Conservation (phyloP, 2,888 invertebrate species). For the Standfussiana lucernea region DNA sequence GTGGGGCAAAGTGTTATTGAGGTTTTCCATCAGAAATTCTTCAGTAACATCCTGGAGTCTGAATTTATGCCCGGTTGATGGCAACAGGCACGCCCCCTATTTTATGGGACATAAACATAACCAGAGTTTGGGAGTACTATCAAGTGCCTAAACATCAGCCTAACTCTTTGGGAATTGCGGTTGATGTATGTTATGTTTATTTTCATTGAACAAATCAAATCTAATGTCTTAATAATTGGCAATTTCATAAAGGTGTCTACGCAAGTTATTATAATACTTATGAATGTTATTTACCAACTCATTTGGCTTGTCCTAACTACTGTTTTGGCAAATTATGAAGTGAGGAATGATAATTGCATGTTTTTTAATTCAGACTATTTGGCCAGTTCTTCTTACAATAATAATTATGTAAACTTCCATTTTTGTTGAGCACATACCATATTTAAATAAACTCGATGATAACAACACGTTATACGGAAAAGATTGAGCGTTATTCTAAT, state of each 20-base stretch:
- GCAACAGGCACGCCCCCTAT: neutral
- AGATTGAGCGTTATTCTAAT: no score
- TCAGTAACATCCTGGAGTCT: neutral
- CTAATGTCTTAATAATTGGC: neutral
- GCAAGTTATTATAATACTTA: neutral
- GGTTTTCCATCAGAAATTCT: neutral
- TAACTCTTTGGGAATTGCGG: neutral
- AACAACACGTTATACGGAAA: neutral
- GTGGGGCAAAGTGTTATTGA: neutral
- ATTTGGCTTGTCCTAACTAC: constrained; percentile 14
- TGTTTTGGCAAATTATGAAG: neutral
- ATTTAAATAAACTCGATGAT: neutral
- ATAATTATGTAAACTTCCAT: neutral
- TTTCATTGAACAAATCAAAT: neutral
- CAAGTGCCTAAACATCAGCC: neutral
- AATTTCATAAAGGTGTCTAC: no score
- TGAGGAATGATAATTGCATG: neutral
- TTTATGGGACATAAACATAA: neutral
- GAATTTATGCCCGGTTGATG: neutral
- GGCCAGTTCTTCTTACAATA: neutral
- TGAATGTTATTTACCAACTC: neutral
- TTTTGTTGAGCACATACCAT: neutral
- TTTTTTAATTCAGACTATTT: neutral
- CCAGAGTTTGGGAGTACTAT: neutral
- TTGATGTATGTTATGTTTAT: neutral